Percentiles rank a stretch among this genome's conserved stretches.
Evolutionary conservation across 1,140 invertebrate genomes (phyloP).

Genomic region (Aplysia californica): DNA sequence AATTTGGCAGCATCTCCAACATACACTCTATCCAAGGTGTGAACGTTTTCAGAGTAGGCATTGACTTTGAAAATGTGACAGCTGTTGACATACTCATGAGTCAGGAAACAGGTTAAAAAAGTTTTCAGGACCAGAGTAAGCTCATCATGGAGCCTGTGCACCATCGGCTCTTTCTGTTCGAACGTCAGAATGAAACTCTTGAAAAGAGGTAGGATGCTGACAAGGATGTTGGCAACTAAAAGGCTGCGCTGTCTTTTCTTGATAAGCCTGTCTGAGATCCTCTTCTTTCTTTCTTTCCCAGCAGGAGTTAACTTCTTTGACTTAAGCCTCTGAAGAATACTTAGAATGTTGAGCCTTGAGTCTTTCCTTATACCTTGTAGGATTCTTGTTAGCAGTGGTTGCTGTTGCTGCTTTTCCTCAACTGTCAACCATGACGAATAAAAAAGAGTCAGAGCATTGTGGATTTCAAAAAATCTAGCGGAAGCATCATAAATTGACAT

Average conservation of each 20-base stretch:
- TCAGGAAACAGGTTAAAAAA: not conserved
- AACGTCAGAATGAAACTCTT: constrained; percentile 2
- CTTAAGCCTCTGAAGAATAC: not conserved
- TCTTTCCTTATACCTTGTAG: not conserved
- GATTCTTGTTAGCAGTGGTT: not conserved
- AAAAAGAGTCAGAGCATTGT: not conserved
- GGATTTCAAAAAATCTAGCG: not conserved
- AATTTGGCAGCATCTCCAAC: not conserved
- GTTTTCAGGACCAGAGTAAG: not conserved
- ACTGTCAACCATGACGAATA: not conserved
- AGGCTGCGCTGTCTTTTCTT: not conserved
- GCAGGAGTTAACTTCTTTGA: not conserved
- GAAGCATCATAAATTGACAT: not conserved
- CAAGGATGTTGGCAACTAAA: not conserved
- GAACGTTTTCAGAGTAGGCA: not conserved
- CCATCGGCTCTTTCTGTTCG: not conserved
- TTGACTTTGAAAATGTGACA: not conserved
- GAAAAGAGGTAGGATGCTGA: not conserved
- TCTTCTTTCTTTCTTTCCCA: not conserved
- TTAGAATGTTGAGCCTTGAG: not conserved
- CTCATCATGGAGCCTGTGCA: not conserved
- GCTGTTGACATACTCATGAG: constrained; percentile 5
- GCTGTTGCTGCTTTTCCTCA: not conserved
- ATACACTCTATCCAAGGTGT: not conserved
- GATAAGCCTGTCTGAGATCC: not conserved